Base-by-base conservation (phyloP, 2,888 invertebrate genomes). In the Bibio marci region DNA sequence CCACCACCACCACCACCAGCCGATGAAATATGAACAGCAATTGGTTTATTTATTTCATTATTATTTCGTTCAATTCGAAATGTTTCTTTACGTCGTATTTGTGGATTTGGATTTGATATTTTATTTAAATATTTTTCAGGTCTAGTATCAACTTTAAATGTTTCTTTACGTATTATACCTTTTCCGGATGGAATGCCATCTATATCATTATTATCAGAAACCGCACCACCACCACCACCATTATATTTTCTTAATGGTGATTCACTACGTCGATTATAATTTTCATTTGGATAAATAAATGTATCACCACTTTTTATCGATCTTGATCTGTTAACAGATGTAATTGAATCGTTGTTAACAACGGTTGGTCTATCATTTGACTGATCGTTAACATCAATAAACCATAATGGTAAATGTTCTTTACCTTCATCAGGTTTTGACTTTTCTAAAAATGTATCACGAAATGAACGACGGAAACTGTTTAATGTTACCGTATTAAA, bases 391-490 rank as follows among this genome's bases (percentile, higher is more conserved):
- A 60, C 61, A 43, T 57, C 56, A 5, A 60, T 57, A 43, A 60
- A 60, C 60, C 60, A 60, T 38, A 61, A 47, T 22, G 62, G 61
- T 50, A 59, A 59, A 35, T 60, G 50, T 13, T 31, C 31, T 0
- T 56, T 54, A 4, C 52, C 50, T 14, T 59, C 53, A 7, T 22
- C 26, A 2, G 32, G 32, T 13, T 56, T 55, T 27, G 56, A 52
- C 30, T 55, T 50, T 13, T 55, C 48, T 35, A 59, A 38, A 39
- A 61, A 49, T 19, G 53, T 54, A 5, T 60, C 58, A 2, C 59
- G 54, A 44, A 61, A 60, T 1, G 61, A 59, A 43, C 56, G 58
- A 11, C 59, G 57, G 39, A 58, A 57, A 37, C 57, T 59, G 34
- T 54, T 61, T 6, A 60, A 35, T 1, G 60, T 60, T 7, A 60